Base-by-base conservation (phyloP, 1,140 invertebrate species). In the Procambarus virginalis region DNA sequence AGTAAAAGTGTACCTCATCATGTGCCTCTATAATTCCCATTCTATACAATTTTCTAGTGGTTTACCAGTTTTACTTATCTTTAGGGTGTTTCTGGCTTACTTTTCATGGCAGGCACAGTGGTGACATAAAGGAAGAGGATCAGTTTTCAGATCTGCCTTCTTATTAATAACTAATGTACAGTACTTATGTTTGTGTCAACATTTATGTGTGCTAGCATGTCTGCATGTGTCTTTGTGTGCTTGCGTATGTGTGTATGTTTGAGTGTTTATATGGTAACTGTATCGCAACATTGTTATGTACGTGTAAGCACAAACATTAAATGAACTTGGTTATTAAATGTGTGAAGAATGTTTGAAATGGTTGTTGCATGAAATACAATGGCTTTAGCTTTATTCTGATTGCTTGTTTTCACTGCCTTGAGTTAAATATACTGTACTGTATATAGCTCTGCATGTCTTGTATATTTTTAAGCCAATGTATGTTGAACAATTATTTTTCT, bases 381-480 rank as follows among this genome's bases (percentile, higher is more conserved):
- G 51, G 51, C 51, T 55, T 55, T 55, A 12, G 51, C 51, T 55
- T 55, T 0, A 9, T 55, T 55, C 12, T 55, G 12, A 55, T 12
- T 55, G 51, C 51, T 55, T 55, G 51, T 55, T 9, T 55, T 4
- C 12, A 55, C 51, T 55, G 8, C 12, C 51, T 55, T 55, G 8
- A 55, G 51, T 12, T 55, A 55, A 64, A 64, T 83, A 83, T 68
- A 83, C 55, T 49, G 45, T 49, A 58, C 49, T 68, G 46, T 83
- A 83, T 82, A 82, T 83, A 83, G 20, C 46, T 82, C 20, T 82
- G 51, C 51, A 82, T 82, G 51, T 82, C 55, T 82, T 34, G 34
- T 34, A 34, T 34, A 34, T 34, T 34, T 34, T 34, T 34, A 34
- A 34, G 34, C 34, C 34, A 34, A 34, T 34, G 34, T 34, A 34